Conservation (phyloP, 1,140 invertebrate genomes). For the Ips typographus region DNA sequence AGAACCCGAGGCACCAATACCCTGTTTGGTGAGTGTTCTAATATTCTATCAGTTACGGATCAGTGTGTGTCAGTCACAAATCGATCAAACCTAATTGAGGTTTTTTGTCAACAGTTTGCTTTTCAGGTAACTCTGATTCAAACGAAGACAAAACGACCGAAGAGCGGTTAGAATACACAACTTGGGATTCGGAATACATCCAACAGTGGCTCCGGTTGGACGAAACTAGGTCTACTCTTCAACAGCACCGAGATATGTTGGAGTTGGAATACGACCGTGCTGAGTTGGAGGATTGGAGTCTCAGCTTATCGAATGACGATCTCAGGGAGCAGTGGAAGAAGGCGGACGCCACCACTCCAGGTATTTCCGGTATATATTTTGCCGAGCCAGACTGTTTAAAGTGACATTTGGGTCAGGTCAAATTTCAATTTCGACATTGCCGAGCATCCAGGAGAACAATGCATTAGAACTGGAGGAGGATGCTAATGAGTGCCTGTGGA, state of each 20-base stretch:
- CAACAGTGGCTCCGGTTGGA: constrained; percentile 74
- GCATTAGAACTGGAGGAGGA: constrained; percentile 71
- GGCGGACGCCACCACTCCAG: constrained; percentile 37
- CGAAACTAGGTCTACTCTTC: constrained; percentile 64
- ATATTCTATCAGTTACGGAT: background rate
- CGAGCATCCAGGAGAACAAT: constrained; percentile 72
- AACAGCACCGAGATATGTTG: constrained; percentile 66
- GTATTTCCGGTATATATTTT: background rate
- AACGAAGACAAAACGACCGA: constrained; percentile 51
- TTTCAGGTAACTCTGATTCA: constrained; percentile 43
- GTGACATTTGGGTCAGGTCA: constrained; percentile 47
- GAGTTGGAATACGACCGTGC: constrained; percentile 73
- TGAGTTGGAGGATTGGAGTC: constrained; percentile 78
- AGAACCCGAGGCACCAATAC: constrained; percentile 52
- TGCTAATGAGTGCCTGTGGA: constrained; percentile 72
- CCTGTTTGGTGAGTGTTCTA: constrained; percentile 41
- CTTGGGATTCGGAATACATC: constrained; percentile 72
- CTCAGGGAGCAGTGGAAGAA: constrained; percentile 55
- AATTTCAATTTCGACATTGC: constrained; percentile 63
- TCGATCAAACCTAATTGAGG: constrained; percentile 14
- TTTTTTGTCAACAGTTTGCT: constrained; percentile 30
- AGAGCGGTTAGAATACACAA: constrained; percentile 60
- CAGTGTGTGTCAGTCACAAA: constrained; percentile 1
- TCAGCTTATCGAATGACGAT: constrained; percentile 70
- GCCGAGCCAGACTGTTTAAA: no score